Evolutionary conservation across 2,797 vertebrate genomes (phyloP), one percentile per base, ranked within the genome.

Genomic region (Otus scops): DNA sequence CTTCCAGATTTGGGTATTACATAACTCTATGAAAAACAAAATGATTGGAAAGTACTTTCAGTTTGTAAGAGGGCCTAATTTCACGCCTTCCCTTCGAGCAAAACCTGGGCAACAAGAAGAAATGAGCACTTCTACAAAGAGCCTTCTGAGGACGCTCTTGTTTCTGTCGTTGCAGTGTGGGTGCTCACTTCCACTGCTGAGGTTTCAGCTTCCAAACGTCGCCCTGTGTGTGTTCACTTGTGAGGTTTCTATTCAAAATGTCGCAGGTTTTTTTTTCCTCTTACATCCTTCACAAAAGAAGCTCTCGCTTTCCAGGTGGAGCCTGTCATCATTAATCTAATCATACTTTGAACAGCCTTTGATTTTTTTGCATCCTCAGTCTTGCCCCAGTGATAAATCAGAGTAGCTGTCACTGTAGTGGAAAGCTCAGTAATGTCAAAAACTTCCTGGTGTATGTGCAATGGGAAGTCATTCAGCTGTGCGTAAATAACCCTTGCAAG

Each of bases 401-500:
- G 81, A 60, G 75, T 30, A 87, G 77, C 59, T 0, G 1, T 67
- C 6, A 1, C n/a, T 59, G 67, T 17, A 90, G 78, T 79, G 70
- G 74, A 96, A 92, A 93, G 84, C 59, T 77, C 84, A 74, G 63
- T 76, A 79, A 95, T 36, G 84, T 79, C 81, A 87, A 96, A 89
- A 94, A 69, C 92, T 97, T 97, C 94, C 90, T 95, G 95, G 81
- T 82, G 32, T 60, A 45, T 69, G 65, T 41, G 89, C 88, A 93
- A 93, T 48, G 92, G 94, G 95, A 97, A 97, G 95, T 95, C 91
- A 85, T 96, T 96, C 81, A 87, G 68, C 70, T 77, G 56, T 91
- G 95, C 63, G 48, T 77, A 87, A 95, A 94, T 85, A 91, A 94
- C 68, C 59, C 71, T 87, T 76, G 54, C 4, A 21, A 94, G 59